Percentiles rank a stretch among this genome's conserved stretches.
Evolutionary conservation across 1,140 invertebrate genomes (phyloP).

Genomic region (Zaprionus vittiger): DNA sequence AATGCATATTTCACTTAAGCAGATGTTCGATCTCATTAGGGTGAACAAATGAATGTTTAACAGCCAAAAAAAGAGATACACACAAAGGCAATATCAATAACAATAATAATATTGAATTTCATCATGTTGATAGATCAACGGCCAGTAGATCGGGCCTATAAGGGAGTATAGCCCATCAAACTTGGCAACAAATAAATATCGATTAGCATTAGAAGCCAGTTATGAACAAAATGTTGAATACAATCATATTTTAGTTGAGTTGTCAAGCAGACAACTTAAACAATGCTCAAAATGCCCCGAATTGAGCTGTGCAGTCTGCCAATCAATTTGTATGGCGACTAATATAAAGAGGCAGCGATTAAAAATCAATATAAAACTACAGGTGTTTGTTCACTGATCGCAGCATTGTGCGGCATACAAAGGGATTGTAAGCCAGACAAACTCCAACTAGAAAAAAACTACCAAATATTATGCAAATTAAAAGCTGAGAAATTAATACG

Average conservation of each 20-base stretch:
- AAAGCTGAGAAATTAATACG: constrained; percentile 37
- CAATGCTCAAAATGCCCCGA: constrained; percentile 30
- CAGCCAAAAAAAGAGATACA: constrained; percentile 4
- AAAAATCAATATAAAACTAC: constrained; percentile 77
- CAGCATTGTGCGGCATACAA: constrained; percentile 39
- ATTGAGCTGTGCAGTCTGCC: constrained; percentile 18
- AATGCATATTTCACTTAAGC: constrained; percentile 3
- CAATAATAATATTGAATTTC: constrained; percentile 36
- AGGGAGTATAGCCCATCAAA: constrained; percentile 17
- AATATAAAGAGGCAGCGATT: constrained; percentile 66
- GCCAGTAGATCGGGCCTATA: neutral
- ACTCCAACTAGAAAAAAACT: constrained; percentile 15
- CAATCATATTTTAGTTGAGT: constrained; percentile 43
- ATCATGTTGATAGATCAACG: constrained; percentile 7
- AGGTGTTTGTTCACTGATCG: constrained; percentile 40
- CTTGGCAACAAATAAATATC: constrained; percentile 29
- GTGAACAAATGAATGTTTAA: constrained; percentile 8
- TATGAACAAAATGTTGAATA: constrained; percentile 17
- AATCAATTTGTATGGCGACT: constrained; percentile 20
- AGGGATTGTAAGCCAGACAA: constrained; percentile 33
- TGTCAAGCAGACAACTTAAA: constrained; percentile 39
- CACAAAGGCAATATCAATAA: constrained; percentile 4
- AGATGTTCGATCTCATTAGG: neutral
- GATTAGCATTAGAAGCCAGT: constrained; percentile 40
- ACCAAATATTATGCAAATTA: constrained; percentile 66